Evolutionary conservation across 2,888 invertebrate species (phyloP), one percentile per base, ranked within the genome.

Genomic region (Eupithecia dodoneata): DNA sequence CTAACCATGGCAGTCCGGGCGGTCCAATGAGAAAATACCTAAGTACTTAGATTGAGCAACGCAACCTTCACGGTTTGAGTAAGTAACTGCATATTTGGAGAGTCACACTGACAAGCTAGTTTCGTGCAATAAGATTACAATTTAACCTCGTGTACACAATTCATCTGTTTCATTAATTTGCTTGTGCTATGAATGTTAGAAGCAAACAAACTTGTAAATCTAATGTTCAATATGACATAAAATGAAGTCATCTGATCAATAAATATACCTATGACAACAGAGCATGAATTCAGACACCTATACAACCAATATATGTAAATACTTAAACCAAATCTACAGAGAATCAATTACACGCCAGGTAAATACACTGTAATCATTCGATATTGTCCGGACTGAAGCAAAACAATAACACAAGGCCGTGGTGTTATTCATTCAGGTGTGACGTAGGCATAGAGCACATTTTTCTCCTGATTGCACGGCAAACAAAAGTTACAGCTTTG

Each of bases 381-480:
- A 85, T 84, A 87, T 87, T 88, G 87, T 87, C 85, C 85, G 79
- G 81, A 82, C 85, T 82, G 77, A 86, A 87, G 81, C 86, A 87
- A 89, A 90, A 92, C 91, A 91, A 89, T 89, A 89, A 88, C 87
- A 87, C 82, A 86, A 88, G 90, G 87, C 93, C 94, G 93, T 94
- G 93, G 86, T 88, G 89, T 86, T 90, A 88, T 88, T 89, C 91
- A 89, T 90, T 93, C 89, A 90, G 87, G 90, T 90, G 88, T 92
- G 92, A 93, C 93, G 93, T 91, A 88, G 90, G 85, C 89, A 88
- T 91, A 88, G 90, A 92, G 89, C 89, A 87, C 89, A 90, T 91
- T 93, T 93, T 94, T 93, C 92, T 91, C 85, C 89, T 92, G 91
- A 93, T 93, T 93, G 88, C 90, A 88, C 89, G 86, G 88, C 90